phyloP scores from a whole-genome alignment of 2,888 invertebrate species.

The Brenthis daphne region DNA sequence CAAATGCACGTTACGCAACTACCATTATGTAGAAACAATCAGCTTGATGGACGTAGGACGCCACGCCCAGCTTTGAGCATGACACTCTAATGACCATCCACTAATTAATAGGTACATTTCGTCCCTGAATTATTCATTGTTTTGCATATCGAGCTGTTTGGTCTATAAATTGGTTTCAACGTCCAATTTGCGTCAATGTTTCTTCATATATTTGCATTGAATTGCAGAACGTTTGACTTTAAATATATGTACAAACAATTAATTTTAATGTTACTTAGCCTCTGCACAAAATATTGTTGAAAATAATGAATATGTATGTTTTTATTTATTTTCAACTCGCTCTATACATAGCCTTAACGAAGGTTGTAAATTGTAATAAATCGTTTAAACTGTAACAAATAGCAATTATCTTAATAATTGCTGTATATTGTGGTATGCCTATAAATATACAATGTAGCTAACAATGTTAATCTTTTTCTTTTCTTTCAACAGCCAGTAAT shows the following conservation, averaged over 20 bases:
- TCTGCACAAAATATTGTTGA: not conserved
- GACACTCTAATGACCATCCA: slow-evolving; percentile 57
- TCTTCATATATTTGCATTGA: slow-evolving; percentile 16
- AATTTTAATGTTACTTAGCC: not conserved
- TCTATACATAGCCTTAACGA: no score
- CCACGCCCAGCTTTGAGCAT: slow-evolving; percentile 55
- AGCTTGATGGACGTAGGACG: slow-evolving; percentile 58
- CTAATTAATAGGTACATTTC: slow-evolving; percentile 64
- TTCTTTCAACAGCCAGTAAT: not conserved
- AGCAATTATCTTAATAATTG: no score
- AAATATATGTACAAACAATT: not conserved
- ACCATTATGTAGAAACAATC: slow-evolving; percentile 65
- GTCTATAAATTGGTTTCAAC: slow-evolving; percentile 29
- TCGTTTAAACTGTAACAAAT: no score
- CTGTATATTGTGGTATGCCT: no score
- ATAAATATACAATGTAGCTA: no score
- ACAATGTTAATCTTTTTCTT: no score
- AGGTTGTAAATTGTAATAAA: no score
- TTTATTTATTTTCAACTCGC: no score
- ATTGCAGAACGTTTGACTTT: slow-evolving; percentile 1
- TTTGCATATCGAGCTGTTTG: slow-evolving; percentile 27
- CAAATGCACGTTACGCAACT: slow-evolving; percentile 19
- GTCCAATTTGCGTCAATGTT: slow-evolving; percentile 22
- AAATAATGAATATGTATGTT: no score
- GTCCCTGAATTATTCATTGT: slow-evolving; percentile 51